These are phyloP conservation scores for Nemapogon koenigi DNA, from an alignment of 2,888 invertebrate species.

Conservation along the genomic window DNA sequence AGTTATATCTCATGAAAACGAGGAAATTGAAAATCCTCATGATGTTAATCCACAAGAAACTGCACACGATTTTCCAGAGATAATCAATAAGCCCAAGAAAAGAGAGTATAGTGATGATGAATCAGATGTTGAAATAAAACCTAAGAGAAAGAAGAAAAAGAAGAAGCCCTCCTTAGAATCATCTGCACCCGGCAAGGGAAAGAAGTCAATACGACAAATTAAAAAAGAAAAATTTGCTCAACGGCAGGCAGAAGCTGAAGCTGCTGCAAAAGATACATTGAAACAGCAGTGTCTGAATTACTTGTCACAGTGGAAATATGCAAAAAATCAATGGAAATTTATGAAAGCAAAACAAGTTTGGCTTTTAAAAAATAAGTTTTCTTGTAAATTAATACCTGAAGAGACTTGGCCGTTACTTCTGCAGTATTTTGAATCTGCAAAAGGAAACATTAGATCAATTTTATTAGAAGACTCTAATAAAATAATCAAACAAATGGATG, in stretches of 20 bases:
- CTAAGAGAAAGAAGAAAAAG: slow-evolving; percentile 40
- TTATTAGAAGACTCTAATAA: slow-evolving; percentile 69
- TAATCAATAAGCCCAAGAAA: slow-evolving; percentile 14
- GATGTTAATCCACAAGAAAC: slow-evolving; percentile 15
- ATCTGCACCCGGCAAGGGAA: slow-evolving; percentile 32
- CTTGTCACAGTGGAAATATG: slow-evolving; percentile 76
- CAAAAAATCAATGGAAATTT: slow-evolving; percentile 77
- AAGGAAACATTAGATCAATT: slow-evolving; percentile 70
- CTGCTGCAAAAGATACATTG: slow-evolving; percentile 57
- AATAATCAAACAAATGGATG: slow-evolving; percentile 68
- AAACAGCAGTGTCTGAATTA: slow-evolving; percentile 71
- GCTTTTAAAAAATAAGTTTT: slow-evolving; percentile 73
- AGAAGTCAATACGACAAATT: slow-evolving; percentile 69
- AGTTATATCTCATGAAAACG: slow-evolving; percentile 16
- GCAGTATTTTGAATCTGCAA: slow-evolving; percentile 74
- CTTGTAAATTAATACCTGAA: slow-evolving; percentile 63
- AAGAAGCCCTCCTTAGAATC: slow-evolving; percentile 29
- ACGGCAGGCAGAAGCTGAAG: slow-evolving; percentile 59
- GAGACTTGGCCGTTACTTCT: slow-evolving; percentile 70
- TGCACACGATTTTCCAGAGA: slow-evolving; percentile 18
- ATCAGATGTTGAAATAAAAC: slow-evolving; percentile 32
- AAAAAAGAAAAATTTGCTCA: slow-evolving; percentile 69
- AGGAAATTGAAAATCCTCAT: slow-evolving; percentile 13
- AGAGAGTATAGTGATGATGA: slow-evolving; percentile 25
- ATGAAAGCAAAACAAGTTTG: slow-evolving; percentile 81